These are phyloP conservation scores for Bombus consobrinus DNA, from an alignment of 1,140 invertebrate species.

Conservation along the genomic window DNA sequence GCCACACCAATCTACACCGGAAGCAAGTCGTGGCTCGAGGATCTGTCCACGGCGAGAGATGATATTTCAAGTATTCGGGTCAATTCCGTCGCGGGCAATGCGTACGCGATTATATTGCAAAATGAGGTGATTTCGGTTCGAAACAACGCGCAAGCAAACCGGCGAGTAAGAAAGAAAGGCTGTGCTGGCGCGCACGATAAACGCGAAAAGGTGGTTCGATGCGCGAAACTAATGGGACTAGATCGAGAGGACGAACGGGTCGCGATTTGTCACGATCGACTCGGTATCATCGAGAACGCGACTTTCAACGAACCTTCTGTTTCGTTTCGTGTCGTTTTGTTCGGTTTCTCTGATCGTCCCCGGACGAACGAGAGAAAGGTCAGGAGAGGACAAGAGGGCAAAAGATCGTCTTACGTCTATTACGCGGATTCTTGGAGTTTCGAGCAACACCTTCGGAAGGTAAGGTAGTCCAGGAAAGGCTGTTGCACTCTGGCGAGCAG, in stretches of 20 bases:
- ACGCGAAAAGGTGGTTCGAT: constrained; percentile 1
- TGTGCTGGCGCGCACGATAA: neutral
- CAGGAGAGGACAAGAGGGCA: neutral
- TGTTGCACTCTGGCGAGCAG: no score
- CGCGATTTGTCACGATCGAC: constrained; percentile 46
- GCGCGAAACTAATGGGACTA: constrained; percentile 25
- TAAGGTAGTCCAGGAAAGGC: no score
- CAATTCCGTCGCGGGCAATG: neutral
- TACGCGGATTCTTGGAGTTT: no score
- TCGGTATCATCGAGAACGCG: constrained; percentile 17
- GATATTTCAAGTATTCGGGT: neutral
- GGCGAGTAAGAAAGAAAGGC: constrained; percentile 4
- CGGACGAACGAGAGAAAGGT: neutral
- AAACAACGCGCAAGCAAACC: constrained; percentile 5
- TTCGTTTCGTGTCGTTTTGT: neutral
- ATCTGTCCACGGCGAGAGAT: neutral
- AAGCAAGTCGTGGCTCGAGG: neutral
- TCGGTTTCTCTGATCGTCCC: neutral
- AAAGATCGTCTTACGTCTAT: no score
- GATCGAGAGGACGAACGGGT: neutral
- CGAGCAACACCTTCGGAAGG: no score
- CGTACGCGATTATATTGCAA: neutral
- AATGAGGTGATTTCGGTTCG: constrained; percentile 19
- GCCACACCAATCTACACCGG: no score
- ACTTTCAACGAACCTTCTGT: neutral